Evolutionary conservation across 1,140 invertebrate species (phyloP).

Genomic region (Drosophila navojoa): DNA sequence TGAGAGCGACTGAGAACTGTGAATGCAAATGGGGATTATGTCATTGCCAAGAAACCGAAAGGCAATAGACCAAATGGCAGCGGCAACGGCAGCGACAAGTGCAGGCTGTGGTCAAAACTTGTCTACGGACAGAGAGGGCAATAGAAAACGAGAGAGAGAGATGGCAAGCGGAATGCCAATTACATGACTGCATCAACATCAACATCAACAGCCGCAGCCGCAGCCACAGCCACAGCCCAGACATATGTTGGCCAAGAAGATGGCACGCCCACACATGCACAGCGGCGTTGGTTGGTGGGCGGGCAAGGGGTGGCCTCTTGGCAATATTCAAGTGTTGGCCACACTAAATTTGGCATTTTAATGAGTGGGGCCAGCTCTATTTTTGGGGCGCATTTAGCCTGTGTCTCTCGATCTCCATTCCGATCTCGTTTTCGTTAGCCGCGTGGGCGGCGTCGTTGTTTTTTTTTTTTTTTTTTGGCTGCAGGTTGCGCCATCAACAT

Average conservation of each 20-base stretch:
- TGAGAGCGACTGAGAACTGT: slow-evolving; percentile 20
- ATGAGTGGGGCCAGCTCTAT: slow-evolving; percentile 43
- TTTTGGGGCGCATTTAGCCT: slow-evolving; percentile 31
- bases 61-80: slow-evolving; percentile 27
- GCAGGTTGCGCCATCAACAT: slow-evolving; percentile 47
- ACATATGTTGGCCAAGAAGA: slow-evolving; percentile 32
- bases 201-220: not conserved
- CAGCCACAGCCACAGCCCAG: not conserved
- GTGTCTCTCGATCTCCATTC: slow-evolving; percentile 6
- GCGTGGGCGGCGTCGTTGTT: not conserved
- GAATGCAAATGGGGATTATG: slow-evolving; percentile 65
- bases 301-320: not conserved
- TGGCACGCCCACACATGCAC: slow-evolving; percentile 51
- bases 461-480: slow-evolving; percentile 27
- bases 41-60: slow-evolving; percentile 43
- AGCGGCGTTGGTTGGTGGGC: not conserved
- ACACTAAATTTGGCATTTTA: slow-evolving; percentile 51
- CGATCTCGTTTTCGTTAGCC: slow-evolving; percentile 38
- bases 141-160: not conserved
- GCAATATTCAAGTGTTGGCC: slow-evolving; percentile 28
- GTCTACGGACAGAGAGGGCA: slow-evolving; percentile 35
- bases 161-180: slow-evolving; percentile 53
- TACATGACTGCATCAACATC: slow-evolving; percentile 65
- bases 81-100: slow-evolving; percentile 33
- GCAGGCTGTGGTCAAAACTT: slow-evolving; percentile 67